A percentile compares a stretch with the other conserved stretches of the same genome.
Evolutionary conservation across 30 jellyfish, hydroid and myxozoan genomes (phyloP).

Genomic region (Aurelia sp.): DNA sequence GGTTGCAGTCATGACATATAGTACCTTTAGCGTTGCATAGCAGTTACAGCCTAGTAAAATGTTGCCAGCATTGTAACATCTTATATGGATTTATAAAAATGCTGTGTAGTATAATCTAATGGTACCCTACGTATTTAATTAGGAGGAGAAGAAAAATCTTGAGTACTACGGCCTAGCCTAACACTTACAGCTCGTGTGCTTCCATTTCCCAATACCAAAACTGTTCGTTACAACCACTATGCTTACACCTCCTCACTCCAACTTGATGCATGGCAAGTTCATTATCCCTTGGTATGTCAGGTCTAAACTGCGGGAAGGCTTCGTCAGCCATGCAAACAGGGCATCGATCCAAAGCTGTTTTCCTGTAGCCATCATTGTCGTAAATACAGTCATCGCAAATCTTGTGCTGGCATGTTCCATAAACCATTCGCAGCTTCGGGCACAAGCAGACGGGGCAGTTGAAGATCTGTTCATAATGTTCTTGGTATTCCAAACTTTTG

Average conservation of each 20-base stretch:
- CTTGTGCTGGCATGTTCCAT: slow-evolving; percentile 29
- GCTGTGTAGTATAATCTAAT: no score
- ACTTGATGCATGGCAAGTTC: background rate
- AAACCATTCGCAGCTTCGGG: slow-evolving; percentile 11
- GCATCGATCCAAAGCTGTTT: slow-evolving; percentile 4
- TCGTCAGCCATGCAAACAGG: slow-evolving; percentile 2
- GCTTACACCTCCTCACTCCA: background rate
- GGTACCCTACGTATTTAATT: no score
- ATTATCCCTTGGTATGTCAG: slow-evolving; percentile 15
- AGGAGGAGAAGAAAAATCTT: no score
- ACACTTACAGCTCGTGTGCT: background rate
- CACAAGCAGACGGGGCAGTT: slow-evolving; percentile 25
- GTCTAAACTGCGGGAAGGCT: background rate
- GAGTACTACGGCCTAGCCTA: no score
- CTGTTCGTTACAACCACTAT: background rate
- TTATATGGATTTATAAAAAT: no score
- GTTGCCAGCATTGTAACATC: no score
- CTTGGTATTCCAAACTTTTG: background rate
- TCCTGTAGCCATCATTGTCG: slow-evolving; percentile 5
- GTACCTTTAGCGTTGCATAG: no score
- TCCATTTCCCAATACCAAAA: slow-evolving; percentile 16
- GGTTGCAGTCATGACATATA: no score
- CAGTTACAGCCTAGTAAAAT: no score
- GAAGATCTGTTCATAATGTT: background rate
- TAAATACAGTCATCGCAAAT: slow-evolving; percentile 23